These are phyloP conservation scores for Nymphalis polychloros DNA, from an alignment of 2,888 invertebrate species.

Conservation along the genomic window DNA sequence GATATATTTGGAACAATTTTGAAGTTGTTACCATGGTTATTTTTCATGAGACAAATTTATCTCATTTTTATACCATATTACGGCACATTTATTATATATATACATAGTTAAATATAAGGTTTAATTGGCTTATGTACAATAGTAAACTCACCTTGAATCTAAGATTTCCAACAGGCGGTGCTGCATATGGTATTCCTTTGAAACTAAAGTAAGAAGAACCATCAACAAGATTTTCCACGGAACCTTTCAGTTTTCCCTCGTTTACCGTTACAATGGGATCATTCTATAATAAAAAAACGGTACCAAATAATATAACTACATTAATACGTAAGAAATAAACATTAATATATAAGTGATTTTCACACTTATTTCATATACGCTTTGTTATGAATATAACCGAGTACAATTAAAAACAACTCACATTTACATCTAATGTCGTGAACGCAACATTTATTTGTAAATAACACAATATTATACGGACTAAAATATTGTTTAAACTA, in stretches of 20 bases:
- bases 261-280: slow-evolving; percentile 48
- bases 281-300: slow-evolving; percentile 29
- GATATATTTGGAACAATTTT: too few relatives aligned
- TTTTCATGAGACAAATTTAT: too few relatives aligned
- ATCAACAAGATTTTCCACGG: slow-evolving; percentile 48
- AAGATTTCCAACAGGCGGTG: slow-evolving; percentile 73
- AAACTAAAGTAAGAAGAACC: slow-evolving; percentile 57
- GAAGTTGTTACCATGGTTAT: too few relatives aligned
- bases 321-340: too few relatives aligned
- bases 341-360: too few relatives aligned
- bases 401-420: neutral
- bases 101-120: too few relatives aligned
- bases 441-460: neutral
- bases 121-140: too few relatives aligned
- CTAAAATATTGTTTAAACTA: neutral
- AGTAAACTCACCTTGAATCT: slow-evolving; percentile 69
- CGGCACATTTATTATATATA: too few relatives aligned
- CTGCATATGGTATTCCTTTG: slow-evolving; percentile 77
- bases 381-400: too few relatives aligned
- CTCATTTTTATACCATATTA: too few relatives aligned
- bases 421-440: neutral
- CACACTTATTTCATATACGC: too few relatives aligned
- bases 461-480: neutral
- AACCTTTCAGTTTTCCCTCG: slow-evolving; percentile 60
- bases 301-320: too few relatives aligned